A percentile compares a stretch with the other conserved stretches of the same genome.
These are phyloP conservation scores for Leptinotarsa defecta DNA, from an alignment of 1,140 invertebrate species.

Conservation along the genomic window DNA sequence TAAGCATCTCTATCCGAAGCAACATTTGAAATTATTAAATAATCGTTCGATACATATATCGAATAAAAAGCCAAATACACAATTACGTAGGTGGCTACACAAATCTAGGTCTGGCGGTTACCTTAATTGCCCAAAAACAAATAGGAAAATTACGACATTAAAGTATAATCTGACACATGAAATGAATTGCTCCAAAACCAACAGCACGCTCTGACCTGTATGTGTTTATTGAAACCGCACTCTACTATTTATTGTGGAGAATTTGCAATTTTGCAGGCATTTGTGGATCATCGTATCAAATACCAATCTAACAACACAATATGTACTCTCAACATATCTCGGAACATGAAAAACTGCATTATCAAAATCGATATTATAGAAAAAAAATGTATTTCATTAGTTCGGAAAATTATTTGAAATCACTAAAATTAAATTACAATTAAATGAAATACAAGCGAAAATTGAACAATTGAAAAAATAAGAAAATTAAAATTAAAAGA, in stretches of 20 bases:
- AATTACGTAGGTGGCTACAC: slow-evolving; percentile 14
- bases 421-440: no score
- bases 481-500: no score
- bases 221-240: slow-evolving; percentile 14
- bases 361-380: no score
- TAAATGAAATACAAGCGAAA: no score
- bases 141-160: slow-evolving; percentile 29
- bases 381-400: no score
- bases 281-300: neutral
- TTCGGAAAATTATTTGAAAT: no score
- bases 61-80: slow-evolving; percentile 14
- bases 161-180: slow-evolving; percentile 26
- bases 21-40: no score
- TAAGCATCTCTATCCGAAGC: no score
- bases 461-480: no score
- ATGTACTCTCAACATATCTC: no score
- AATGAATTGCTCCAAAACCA: slow-evolving; percentile 21
- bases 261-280: neutral
- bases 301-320: neutral
- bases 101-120: slow-evolving; percentile 15
- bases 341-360: no score
- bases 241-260: slow-evolving; percentile 12
- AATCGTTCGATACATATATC: neutral
- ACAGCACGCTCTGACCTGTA: slow-evolving; percentile 13
- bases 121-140: slow-evolving; percentile 23